These are phyloP conservation scores for Ditylenchus weischeri DNA, from an alignment of 2,888 invertebrate genomes.

Conservation along the genomic window DNA sequence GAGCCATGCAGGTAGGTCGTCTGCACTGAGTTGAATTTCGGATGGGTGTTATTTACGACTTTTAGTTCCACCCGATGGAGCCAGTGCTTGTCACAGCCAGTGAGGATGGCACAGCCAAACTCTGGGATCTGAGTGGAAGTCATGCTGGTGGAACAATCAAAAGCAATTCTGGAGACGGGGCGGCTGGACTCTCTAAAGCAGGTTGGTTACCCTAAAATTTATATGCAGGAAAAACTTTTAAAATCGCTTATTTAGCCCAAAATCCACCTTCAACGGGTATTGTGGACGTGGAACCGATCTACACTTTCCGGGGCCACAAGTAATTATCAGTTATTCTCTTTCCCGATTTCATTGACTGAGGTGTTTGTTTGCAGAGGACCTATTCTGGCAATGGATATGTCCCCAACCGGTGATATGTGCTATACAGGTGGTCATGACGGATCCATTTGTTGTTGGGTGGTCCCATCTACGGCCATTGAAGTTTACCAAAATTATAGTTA, in stretches of 20 bases:
- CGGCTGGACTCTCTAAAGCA: no score
- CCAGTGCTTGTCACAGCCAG: constrained; percentile 85
- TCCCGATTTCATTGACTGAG: background rate
- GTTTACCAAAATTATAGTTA: constrained; percentile 59
- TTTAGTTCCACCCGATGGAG: constrained; percentile 43
- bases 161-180: background rate
- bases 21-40: constrained; percentile 76
- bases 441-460: constrained; percentile 90
- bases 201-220: background rate
- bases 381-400: constrained; percentile 89
- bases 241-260: constrained; percentile 17
- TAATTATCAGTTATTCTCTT: constrained; percentile 1
- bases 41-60: constrained; percentile 69
- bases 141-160: background rate
- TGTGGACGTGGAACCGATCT: constrained; percentile 96
- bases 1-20: constrained; percentile 61
- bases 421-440: constrained; percentile 93
- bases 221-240: background rate
- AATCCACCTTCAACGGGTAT: constrained; percentile 32
- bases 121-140: constrained; percentile 75
- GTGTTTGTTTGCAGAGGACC: constrained; percentile 69
- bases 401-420: constrained; percentile 84
- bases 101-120: constrained; percentile 95
- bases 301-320: constrained; percentile 89
- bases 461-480: constrained; percentile 86